A percentile compares a stretch with the other conserved stretches of the same genome.
Evolutionary conservation across 2,113 vertebrate species (phyloP).

Genomic region (Kobus ellipsiprymnus): DNA sequence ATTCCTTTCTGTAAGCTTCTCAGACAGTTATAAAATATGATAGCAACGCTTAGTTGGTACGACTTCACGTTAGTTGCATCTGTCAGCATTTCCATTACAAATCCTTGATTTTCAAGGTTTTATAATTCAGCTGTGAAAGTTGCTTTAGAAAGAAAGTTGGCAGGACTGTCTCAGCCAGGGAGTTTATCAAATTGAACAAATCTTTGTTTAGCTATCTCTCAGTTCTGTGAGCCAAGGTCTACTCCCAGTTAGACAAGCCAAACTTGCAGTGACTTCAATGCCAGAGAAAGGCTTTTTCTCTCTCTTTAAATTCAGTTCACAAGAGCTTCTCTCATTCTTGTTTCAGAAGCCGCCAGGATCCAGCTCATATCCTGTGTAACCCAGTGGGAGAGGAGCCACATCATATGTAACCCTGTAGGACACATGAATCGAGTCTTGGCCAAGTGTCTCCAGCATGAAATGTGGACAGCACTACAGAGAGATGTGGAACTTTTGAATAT

Average conservation of each 20-base stretch:
- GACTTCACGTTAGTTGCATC: constrained; percentile 45
- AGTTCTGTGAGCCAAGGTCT: constrained; percentile 60
- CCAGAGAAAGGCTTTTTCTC: constrained; percentile 49
- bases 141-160: constrained; percentile 72
- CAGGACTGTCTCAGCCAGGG: constrained; percentile 42
- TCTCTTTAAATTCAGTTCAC: constrained; percentile 51
- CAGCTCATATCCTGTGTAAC: constrained; percentile 70
- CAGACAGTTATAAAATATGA: constrained; percentile 70
- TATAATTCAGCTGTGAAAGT: constrained; percentile 71
- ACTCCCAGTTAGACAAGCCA: constrained; percentile 62
- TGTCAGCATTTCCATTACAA: constrained; percentile 78
- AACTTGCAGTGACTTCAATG: constrained; percentile 55
- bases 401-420: constrained; percentile 61
- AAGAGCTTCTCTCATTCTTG: constrained; percentile 64
- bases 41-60: constrained; percentile 43
- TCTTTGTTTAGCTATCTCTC: constrained; percentile 70
- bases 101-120: constrained; percentile 70
- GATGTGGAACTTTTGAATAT: not conserved
- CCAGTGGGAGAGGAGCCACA: constrained; percentile 68
- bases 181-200: constrained; percentile 75
- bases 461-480: constrained; percentile 40
- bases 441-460: constrained; percentile 48
- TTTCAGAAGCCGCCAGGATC: constrained; percentile 64
- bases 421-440: constrained; percentile 21
- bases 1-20: constrained; percentile 58